phyloP scores from a whole-genome alignment of 2,888 invertebrate genomes.

The Trimorus sp. region DNA sequence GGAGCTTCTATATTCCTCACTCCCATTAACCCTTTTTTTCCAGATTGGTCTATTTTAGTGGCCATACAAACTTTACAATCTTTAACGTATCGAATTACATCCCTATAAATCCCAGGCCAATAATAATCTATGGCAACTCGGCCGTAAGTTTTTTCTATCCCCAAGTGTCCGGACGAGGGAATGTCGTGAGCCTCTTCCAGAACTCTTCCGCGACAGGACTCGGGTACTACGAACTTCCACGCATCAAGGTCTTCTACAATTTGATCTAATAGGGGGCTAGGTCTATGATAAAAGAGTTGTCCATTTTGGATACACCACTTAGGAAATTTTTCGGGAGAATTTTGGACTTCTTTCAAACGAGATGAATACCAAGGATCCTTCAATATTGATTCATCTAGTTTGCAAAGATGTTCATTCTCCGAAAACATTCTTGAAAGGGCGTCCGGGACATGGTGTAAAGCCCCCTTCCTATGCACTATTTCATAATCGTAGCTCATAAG shows the following conservation, averaged over 20 bases:
- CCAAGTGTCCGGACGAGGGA: slow-evolving; percentile 29
- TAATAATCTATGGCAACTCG: slow-evolving; percentile 18
- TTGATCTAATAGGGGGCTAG: too few relatives aligned
- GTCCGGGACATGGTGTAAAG: not conserved
- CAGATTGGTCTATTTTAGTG: slow-evolving; percentile 2
- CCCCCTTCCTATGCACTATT: slow-evolving; percentile 16
- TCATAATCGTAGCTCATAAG: not conserved
- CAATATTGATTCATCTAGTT: too few relatives aligned
- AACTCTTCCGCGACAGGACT: not conserved
- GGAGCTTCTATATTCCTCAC: not conserved
- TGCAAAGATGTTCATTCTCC: too few relatives aligned
- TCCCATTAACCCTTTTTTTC: not conserved
- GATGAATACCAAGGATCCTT: too few relatives aligned
- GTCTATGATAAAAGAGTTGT: too few relatives aligned
- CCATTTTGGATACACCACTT: too few relatives aligned
- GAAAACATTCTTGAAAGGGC: too few relatives aligned
- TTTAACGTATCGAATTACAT: slow-evolving; percentile 7
- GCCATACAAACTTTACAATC: not conserved
- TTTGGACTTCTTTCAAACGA: too few relatives aligned
- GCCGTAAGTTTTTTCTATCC: slow-evolving; percentile 25
- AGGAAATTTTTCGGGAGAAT: too few relatives aligned
- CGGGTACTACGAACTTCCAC: not conserved
- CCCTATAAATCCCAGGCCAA: slow-evolving; percentile 12
- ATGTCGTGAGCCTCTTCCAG: slow-evolving; percentile 12
- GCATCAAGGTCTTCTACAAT: not conserved